Percentiles rank a stretch among this genome's conserved stretches.
phyloP scores from a whole-genome alignment of 2,113 vertebrate species.

The Variabilichromis moorii region DNA sequence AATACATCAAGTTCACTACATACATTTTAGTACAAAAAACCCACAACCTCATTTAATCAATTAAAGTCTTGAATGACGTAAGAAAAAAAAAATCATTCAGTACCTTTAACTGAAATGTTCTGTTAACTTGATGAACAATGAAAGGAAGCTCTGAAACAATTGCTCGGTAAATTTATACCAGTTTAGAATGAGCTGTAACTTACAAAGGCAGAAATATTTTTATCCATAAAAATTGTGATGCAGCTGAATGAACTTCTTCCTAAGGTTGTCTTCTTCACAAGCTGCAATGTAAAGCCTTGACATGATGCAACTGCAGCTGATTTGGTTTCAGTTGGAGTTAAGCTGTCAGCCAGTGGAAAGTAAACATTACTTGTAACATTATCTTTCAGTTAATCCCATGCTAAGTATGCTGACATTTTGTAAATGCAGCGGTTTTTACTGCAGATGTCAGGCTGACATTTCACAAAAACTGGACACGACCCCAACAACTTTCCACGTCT shows the following conservation, averaged over 20 bases:
- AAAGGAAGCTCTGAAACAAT: neutral
- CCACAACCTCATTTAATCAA: neutral
- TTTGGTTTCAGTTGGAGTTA: neutral
- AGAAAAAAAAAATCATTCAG: neutral
- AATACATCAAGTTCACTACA: conserved; percentile 24
- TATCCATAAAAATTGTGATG: neutral
- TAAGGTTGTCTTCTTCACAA: neutral
- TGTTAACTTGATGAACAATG: neutral
- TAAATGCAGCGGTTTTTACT: neutral
- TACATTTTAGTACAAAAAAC: conserved; percentile 15
- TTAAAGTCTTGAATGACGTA: neutral
- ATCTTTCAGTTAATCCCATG: neutral
- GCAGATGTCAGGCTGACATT: neutral
- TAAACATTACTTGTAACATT: neutral
- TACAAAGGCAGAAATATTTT: neutral
- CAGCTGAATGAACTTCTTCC: neutral
- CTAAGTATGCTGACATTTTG: neutral
- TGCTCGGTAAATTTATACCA: neutral
- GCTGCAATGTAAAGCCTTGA: neutral
- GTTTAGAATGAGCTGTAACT: neutral
- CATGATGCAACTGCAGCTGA: neutral
- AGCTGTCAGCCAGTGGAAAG: neutral
- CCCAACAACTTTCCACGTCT: neutral
- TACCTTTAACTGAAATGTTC: neutral
- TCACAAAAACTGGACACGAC: neutral